Conservation (phyloP, 2,113 vertebrate species). For the Daubentonia madagascariensis region DNA sequence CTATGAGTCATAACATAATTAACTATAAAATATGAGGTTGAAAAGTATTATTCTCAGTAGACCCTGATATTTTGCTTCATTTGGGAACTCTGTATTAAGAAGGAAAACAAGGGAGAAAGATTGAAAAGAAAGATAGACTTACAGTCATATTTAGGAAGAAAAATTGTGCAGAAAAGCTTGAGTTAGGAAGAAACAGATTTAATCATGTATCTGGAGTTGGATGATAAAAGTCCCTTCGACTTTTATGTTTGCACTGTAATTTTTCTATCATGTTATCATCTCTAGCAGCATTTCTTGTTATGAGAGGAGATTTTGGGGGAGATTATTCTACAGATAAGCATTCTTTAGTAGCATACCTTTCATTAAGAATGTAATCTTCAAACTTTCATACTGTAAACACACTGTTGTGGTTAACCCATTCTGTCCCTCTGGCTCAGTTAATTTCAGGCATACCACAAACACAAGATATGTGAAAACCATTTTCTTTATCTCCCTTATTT, state of each 20-base stretch:
- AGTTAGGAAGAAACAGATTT: slow-evolving; percentile 54
- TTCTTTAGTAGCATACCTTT: slow-evolving; percentile 1
- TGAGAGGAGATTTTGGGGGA: slow-evolving; percentile 40
- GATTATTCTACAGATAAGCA: slow-evolving; percentile 35
- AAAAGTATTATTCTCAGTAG: slow-evolving; percentile 48
- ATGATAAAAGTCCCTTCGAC: slow-evolving; percentile 64
- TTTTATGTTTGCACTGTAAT: slow-evolving; percentile 62
- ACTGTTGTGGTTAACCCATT: neutral
- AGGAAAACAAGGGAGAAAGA: neutral
- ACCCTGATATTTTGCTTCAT: slow-evolving; percentile 39
- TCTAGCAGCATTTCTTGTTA: slow-evolving; percentile 39
- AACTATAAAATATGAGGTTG: slow-evolving; percentile 73
- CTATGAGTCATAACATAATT: slow-evolving; percentile 72
- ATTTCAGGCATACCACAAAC: neutral
- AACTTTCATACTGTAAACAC: neutral
- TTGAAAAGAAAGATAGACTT: slow-evolving; percentile 4
- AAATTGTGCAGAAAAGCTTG: slow-evolving; percentile 22
- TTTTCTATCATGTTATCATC: slow-evolving; percentile 67
- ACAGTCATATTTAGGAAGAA: slow-evolving; percentile 45
- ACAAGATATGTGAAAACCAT: neutral
- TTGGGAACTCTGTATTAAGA: slow-evolving; percentile 52
- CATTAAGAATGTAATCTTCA: neutral
- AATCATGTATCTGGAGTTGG: slow-evolving; percentile 59
- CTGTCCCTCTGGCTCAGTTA: neutral
- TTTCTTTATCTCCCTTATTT: neutral